phyloP scores from a whole-genome alignment of 2,797 vertebrate genomes.

The Phoebastria nigripes region DNA sequence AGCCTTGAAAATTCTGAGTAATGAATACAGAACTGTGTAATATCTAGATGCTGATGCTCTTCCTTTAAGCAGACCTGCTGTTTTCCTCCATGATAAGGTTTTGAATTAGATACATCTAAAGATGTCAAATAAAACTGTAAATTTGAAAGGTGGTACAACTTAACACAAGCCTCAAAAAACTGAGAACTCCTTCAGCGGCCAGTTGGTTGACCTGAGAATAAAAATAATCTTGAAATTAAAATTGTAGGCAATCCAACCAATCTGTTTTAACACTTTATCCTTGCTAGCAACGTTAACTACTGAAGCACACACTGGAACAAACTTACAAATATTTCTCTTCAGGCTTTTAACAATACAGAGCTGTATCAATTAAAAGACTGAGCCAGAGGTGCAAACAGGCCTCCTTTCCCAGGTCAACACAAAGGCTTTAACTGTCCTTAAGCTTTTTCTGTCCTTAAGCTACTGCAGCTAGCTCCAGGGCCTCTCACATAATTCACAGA shows the following conservation, averaged over 20 bases:
- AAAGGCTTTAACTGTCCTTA: not conserved
- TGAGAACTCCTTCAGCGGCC: not conserved
- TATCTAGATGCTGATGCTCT: fast-evolving
- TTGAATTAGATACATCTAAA: not conserved
- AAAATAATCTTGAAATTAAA: not conserved
- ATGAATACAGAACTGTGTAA: not conserved
- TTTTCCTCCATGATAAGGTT: not conserved
- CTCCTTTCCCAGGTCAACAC: not conserved
- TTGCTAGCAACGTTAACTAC: not conserved
- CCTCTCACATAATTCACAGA: not conserved
- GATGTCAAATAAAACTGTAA: not conserved
- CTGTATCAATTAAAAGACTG: not conserved
- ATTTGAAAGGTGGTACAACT: not conserved
- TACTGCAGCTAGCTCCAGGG: not conserved
- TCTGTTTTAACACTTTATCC: not conserved
- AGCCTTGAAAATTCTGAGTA: not conserved
- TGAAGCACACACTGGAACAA: not conserved
- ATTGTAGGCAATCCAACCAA: not conserved
- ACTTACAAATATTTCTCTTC: not conserved
- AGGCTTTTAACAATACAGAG: not conserved
- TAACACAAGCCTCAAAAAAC: not conserved
- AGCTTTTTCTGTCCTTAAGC: not conserved
- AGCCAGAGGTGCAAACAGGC: not conserved
- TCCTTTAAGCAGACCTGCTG: not conserved
- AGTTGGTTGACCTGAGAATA: not conserved